These are phyloP conservation scores for Anser cygnoides DNA, from an alignment of 2,113 vertebrate species.

Conservation along the genomic window DNA sequence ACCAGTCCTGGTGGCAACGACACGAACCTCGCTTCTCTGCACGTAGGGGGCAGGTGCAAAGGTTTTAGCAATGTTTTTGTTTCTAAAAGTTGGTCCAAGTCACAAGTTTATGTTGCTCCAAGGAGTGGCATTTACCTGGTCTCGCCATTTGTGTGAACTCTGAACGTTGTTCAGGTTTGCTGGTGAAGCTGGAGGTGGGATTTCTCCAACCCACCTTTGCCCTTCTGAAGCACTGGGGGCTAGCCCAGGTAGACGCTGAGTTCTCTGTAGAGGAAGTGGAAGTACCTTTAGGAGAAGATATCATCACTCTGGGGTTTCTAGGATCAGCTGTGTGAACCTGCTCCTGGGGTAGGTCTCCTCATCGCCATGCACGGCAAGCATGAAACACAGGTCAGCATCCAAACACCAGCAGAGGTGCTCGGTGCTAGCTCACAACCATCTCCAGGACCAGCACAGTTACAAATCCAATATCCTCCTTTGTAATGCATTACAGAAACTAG, in stretches of 20 bases:
- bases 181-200: background rate
- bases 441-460: background rate
- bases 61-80: background rate
- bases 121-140: background rate
- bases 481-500: background rate
- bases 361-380: background rate
- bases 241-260: background rate
- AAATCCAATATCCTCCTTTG: background rate
- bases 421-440: background rate
- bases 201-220: background rate
- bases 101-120: background rate
- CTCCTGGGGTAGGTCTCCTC: background rate
- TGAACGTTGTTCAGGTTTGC: background rate
- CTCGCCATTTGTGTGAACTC: background rate
- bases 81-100: background rate
- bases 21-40: background rate
- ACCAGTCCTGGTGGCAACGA: background rate
- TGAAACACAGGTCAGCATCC: background rate
- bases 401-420: background rate
- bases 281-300: background rate
- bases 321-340: background rate
- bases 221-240: background rate
- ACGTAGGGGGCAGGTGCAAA: background rate
- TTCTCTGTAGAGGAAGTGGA: background rate
- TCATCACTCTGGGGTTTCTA: background rate